Base-by-base conservation (phyloP, 2,888 invertebrate species). In the Erebia ligea region DNA sequence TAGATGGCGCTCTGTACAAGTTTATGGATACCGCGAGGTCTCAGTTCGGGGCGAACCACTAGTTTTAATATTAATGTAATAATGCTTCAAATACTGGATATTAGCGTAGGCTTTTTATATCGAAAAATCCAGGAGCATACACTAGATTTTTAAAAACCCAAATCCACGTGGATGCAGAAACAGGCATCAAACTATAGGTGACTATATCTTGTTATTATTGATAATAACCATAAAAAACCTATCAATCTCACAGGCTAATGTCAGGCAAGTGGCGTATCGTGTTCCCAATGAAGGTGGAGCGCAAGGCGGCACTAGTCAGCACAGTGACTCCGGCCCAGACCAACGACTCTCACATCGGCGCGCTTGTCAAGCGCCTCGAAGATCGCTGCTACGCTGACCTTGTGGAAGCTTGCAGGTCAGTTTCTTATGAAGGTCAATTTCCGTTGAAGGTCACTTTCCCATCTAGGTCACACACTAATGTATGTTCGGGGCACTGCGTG, bases 321-420 rank as follows among this genome's bases (percentile, higher is more conserved):
- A 79, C 76, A 69, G 77, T 76, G 13, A 72, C 79, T 25, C 73
- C 79, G 52, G 68, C 77, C 5, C 74, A 2, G 74, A 74, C 5
- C 1, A 74, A 74, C 8, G 85, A 84, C 75, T 76, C 86, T 17
- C 83, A 86, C 8, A 79, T 88, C 72, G 80, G 78, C 57, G 84
- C 83, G 10, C 86, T 90, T 73, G 78, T 95, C 73, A 88, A 86
- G 74, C 78, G 91, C 17, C 83, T 96, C 4, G 93, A 95, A 79
- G 95, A 95, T 52, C 87, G 94, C 3, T 96, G 96, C 84, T 96
- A 95, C 78, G 95, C 95, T 0, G 96, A 95, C 77, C 86, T 96
- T 13, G 87, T 96, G 0, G 96, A 96, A 78, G 92, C 95, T 67
- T 96, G 96, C 86, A 93, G 94, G 93, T 93, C 66, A 67, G 59